Base-by-base conservation (phyloP, 1,140 invertebrate species). In the Olivierus martensii region DNA sequence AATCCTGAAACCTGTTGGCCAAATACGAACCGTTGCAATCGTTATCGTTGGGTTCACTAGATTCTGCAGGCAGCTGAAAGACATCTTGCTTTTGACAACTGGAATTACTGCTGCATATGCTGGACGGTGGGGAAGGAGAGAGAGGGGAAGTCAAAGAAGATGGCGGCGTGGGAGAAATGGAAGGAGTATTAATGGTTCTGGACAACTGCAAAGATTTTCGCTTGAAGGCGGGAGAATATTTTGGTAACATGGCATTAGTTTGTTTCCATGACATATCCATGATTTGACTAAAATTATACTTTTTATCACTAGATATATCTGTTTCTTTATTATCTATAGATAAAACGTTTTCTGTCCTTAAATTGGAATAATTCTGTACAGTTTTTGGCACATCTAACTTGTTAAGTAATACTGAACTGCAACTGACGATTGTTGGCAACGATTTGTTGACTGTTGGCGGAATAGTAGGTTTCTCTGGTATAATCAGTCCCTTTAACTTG, bases 201-300 rank as follows among this genome's bases (percentile, higher is more conserved):
- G 37, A 73, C 73, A 61, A 47, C 35, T 61, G 63, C 80, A 81
- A 3, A 82, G 76, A 77, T 69, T 84, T 83, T 49, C 83, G 67
- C 65, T 87, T 87, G 62, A 86, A 86, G 1, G 83, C 83, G 22
- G 84, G 84, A 2, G 83, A 86, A 71, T 86, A 87, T 70, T 85
- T 85, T 0, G 83, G 82, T 50, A 84, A 66, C 46, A 47, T 38
- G 19, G 45, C 48, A 39, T 22, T 51, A 17, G 12, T 42, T 7
- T 10, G 41, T 36, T 56, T 56, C 55, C 49, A 53, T 35, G 51
- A 54, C 12, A 51, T 46, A 35, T 51, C 51, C 15, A 34, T 9
- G 11, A 55, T 34, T 21, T 21, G 34, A n/a, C 37, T 52, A 35
- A 37, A 22, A 36, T 49, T 39, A 18, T 39, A 34, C 51, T 61